Evolutionary conservation across 2,888 invertebrate species (phyloP).

Genomic region (Leptarthrus brevirostris): DNA sequence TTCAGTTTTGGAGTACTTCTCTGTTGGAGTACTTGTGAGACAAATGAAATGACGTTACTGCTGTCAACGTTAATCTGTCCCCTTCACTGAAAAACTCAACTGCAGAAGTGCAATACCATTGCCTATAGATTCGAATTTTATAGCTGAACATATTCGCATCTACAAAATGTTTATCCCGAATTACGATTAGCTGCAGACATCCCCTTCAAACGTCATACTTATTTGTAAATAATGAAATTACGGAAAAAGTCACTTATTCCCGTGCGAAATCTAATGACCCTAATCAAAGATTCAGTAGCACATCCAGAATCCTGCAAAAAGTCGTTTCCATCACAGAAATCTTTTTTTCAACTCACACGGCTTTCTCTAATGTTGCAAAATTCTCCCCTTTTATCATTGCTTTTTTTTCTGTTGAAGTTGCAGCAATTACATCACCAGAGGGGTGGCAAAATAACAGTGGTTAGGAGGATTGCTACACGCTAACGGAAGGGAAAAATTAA

Average conservation of each 20-base stretch:
- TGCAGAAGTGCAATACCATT: no score
- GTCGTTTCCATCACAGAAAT: no score
- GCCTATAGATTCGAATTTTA: no score
- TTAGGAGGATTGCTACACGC: slow-evolving; percentile 18
- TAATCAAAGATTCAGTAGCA: slow-evolving; percentile 37
- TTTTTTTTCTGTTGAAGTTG: slow-evolving; percentile 3
- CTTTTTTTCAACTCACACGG: neutral
- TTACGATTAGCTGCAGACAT: no score
- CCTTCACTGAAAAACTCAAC: no score
- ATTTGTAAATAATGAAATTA: slow-evolving; percentile 37
- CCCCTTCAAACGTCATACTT: neutral
- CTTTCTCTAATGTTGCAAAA: slow-evolving; percentile 2
- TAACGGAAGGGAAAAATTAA: slow-evolving; percentile 29
- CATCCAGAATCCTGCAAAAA: slow-evolving; percentile 1
- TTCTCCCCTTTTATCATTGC: slow-evolving; percentile 26
- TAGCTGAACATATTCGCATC: no score
- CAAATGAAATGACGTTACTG: no score
- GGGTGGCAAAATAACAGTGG: slow-evolving; percentile 23
- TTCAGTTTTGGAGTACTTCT: no score
- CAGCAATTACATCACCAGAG: slow-evolving; percentile 12
- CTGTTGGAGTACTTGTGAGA: no score
- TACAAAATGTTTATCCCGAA: no score
- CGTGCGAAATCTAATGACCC: slow-evolving; percentile 13
- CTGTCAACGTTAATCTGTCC: no score
- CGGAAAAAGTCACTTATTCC: slow-evolving; percentile 29